Evolutionary conservation across 2,888 invertebrate species (phyloP).

Genomic region (Scaeva pyrastri): DNA sequence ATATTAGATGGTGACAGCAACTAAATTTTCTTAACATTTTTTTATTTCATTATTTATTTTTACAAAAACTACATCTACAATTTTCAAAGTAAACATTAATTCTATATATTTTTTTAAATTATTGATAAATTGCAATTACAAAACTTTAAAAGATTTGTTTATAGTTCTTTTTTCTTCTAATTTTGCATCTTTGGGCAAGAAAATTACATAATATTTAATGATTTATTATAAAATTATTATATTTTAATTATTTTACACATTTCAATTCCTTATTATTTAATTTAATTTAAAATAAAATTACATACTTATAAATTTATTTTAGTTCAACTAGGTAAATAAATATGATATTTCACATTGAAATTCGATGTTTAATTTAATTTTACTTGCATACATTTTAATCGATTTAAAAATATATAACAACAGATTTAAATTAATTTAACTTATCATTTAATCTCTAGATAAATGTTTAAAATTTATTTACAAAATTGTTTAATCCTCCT

Average conservation of each 20-base stretch:
- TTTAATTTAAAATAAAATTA: background rate
- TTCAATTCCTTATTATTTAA: background rate
- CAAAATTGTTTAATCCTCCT: constrained; percentile 39
- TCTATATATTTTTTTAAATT: constrained; percentile 33
- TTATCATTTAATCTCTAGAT: constrained; percentile 44
- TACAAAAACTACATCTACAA: background rate
- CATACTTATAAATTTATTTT: constrained; percentile 14
- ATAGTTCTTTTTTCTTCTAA: constrained; percentile 23
- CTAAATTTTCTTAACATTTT: constrained; percentile 43
- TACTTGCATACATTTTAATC: constrained; percentile 24
- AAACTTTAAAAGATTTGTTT: constrained; percentile 23
- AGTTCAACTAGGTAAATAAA: constrained; percentile 65
- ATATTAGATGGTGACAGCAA: too few species aligned
- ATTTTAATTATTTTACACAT: constrained; percentile 38
- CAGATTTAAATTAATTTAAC: constrained; percentile 54
- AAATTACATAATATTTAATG: constrained; percentile 56
- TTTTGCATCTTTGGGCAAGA: constrained; percentile 77
- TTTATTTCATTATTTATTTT: constrained; percentile 26
- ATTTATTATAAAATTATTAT: constrained; percentile 35
- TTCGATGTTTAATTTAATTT: background rate
- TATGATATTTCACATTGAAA: constrained; percentile 57
- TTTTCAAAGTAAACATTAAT: constrained; percentile 17
- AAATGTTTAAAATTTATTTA: constrained; percentile 53
- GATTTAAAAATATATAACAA: constrained; percentile 74
- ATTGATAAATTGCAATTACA: constrained; percentile 63